phyloP scores from a whole-genome alignment of 2,113 vertebrate genomes.

The Hylia prasina region DNA sequence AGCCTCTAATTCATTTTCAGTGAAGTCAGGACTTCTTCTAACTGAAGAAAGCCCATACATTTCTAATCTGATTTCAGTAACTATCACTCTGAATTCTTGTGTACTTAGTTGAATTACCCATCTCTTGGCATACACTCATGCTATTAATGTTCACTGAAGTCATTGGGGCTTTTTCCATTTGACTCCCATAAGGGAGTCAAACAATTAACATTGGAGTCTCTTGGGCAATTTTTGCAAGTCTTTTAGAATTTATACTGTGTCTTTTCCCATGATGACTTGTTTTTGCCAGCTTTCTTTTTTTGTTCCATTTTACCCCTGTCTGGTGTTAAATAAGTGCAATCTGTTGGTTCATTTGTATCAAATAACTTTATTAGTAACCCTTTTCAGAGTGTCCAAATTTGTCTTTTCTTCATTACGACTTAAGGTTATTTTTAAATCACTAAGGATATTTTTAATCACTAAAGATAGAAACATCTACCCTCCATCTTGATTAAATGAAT shows the following conservation, averaged over 20 bases:
- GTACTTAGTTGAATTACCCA: neutral
- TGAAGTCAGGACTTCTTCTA: neutral
- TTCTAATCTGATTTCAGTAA: neutral
- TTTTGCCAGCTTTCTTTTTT: neutral
- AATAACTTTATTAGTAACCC: neutral
- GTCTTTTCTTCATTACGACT: neutral
- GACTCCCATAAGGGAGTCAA: neutral
- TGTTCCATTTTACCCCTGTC: neutral
- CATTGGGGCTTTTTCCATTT: neutral
- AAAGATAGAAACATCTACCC: neutral
- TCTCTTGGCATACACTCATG: neutral
- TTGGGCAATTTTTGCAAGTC: neutral
- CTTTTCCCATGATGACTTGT: neutral
- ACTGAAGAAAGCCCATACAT: neutral
- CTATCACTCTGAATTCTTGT: neutral
- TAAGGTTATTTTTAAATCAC: conserved; percentile 18
- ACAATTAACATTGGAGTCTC: neutral
- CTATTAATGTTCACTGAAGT: neutral
- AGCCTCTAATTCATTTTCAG: neutral
- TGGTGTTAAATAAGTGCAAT: neutral
- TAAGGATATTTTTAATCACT: conserved; percentile 15
- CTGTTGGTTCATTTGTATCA: neutral
- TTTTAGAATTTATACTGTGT: neutral
- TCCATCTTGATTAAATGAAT: conserved; percentile 1
- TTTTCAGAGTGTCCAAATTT: neutral